A percentile compares a stretch with the other conserved stretches of the same genome.
These are phyloP conservation scores for Paralichthys olivaceus DNA, from an alignment of 2,113 vertebrate genomes.

Conservation along the genomic window DNA sequence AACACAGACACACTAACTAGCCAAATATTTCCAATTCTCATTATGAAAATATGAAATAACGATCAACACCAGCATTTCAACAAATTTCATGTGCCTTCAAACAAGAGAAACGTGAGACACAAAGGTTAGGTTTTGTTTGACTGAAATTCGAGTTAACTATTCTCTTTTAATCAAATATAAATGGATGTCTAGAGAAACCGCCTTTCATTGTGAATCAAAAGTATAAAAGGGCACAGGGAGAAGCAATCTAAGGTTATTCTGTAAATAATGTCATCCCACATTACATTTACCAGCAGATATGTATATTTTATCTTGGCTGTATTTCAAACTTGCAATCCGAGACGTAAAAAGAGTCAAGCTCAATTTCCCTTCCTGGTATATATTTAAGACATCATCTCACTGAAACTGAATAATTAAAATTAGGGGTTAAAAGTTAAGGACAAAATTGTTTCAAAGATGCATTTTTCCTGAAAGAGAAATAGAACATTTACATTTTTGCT, in stretches of 20 bases:
- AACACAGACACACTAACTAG: background rate
- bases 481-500: background rate
- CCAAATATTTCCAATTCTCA: background rate
- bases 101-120: background rate
- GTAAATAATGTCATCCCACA: conserved; percentile 24
- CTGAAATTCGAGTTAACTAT: conserved; percentile 16
- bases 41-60: background rate
- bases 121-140: conserved; percentile 9
- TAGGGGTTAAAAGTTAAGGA: background rate
- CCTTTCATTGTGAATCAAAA: conserved; percentile 11
- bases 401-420: background rate
- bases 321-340: conserved; percentile 1
- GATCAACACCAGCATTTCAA: background rate
- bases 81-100: conserved; percentile 15
- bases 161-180: conserved; percentile 38
- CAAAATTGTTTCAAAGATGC: background rate
- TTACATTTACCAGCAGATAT: conserved; percentile 4
- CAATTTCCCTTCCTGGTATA: background rate
- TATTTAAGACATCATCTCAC: background rate
- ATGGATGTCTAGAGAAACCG: conserved; percentile 7
- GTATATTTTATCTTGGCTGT: conserved; percentile 26
- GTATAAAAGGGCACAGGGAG: background rate
- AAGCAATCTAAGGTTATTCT: conserved; percentile 22
- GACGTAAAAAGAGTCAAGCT: background rate
- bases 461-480: background rate